Percentiles rank a stretch among this genome's conserved stretches.
Conservation (phyloP, 2,888 invertebrate species). For the Cheilosia pagana region DNA sequence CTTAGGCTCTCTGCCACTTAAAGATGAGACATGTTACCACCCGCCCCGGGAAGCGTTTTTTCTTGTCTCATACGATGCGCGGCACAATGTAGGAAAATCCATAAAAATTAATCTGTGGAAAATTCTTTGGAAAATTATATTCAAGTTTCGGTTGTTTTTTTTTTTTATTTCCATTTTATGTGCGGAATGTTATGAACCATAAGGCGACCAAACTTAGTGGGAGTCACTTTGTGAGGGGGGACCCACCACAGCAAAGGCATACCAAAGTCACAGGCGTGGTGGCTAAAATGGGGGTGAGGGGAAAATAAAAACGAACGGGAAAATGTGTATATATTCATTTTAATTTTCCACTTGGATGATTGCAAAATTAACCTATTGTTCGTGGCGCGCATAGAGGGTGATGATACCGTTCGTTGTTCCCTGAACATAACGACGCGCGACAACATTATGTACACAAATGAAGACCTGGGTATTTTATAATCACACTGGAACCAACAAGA, state of each 20-base stretch:
- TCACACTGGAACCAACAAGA: slow-evolving; percentile 42
- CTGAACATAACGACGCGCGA: slow-evolving; percentile 82
- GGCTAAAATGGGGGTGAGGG: slow-evolving; percentile 18
- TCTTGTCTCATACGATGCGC: slow-evolving; percentile 41
- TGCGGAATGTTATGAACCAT: slow-evolving; percentile 73
- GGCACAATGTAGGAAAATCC: slow-evolving; percentile 75
- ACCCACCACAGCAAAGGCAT: slow-evolving; percentile 4
- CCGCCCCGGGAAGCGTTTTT: slow-evolving; percentile 29
- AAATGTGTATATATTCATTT: slow-evolving; percentile 78
- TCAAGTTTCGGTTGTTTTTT: slow-evolving; percentile 67
- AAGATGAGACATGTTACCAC: slow-evolving; percentile 50
- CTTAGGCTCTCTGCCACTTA: slow-evolving; percentile 19
- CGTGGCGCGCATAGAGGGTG: slow-evolving; percentile 15
- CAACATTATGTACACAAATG: slow-evolving; percentile 63
- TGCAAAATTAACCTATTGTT: slow-evolving; percentile 83
- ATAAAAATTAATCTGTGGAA: slow-evolving; percentile 79
- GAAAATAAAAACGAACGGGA: slow-evolving; percentile 46
- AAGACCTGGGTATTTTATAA: slow-evolving; percentile 11
- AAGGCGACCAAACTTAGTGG: slow-evolving; percentile 70
- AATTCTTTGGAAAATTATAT: slow-evolving; percentile 76
- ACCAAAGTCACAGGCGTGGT: slow-evolving; percentile 24
- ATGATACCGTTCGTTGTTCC: slow-evolving; percentile 72
- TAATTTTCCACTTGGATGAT: slow-evolving; percentile 83
- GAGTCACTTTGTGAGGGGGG: slow-evolving; percentile 36
- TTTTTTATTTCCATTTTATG: slow-evolving; percentile 61